Evolutionary conservation across 1,140 invertebrate species (phyloP), one percentile per base, ranked within the genome.

Genomic region (Adelges cooleyi): DNA sequence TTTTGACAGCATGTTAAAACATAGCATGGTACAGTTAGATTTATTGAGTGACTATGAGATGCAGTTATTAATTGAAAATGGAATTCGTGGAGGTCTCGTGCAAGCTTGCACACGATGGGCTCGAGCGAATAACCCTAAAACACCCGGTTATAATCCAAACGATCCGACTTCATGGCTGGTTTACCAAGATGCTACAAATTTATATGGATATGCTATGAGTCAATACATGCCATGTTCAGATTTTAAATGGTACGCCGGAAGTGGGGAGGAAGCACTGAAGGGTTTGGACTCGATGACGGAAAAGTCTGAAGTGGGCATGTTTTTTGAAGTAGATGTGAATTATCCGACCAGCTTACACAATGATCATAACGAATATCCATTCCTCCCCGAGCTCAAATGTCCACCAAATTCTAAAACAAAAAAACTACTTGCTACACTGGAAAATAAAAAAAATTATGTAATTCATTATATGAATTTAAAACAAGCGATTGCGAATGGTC

Each of bases 171-270:
- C 71, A n/a, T 77, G 72, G 71, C 52, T 80, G 18, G 69, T 73
- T 25, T 79, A 80, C 72, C 73, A 75, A 15, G 79, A 81, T 76
- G 74, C 72, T 11, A 81, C 80, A n/a, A 80, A 81, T 73, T 69
- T 80, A 48, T 82, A 83, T 74, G n/a, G n/a, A n/a, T n/a, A n/a
- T n/a, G n/a, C n/a, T n/a, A n/a, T n/a, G n/a, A n/a, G n/a, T n/a
- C n/a, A n/a, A n/a, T n/a, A n/a, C n/a, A n/a, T n/a, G n/a, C n/a
- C n/a, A n/a, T n/a, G n/a, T n/a, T n/a, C n/a, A 36, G 67, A 71
- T 40, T 81, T 80, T 73, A 54, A 76, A 69, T 81, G 76, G 75
- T 52, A 75, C 17, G 59, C 70, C 44, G 13, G 68, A 70, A 71
- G 44, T 69, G 71, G 3, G 52, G 66, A n/a, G n/a, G n/a, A n/a